Conservation (phyloP, 2,113 vertebrate genomes). For the Martes martes region DNA sequence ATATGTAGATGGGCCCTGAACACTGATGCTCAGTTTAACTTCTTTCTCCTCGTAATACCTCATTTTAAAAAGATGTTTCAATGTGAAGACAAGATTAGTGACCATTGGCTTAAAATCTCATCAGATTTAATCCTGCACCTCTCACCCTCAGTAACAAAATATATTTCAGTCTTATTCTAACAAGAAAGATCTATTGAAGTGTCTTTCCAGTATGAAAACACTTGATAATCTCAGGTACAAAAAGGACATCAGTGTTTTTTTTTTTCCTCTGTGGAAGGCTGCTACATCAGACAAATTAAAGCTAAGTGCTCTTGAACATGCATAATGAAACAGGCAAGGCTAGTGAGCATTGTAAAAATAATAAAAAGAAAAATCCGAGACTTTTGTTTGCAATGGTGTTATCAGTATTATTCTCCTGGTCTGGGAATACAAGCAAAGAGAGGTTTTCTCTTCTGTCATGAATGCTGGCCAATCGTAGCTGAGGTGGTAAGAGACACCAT, state of each 20-base stretch:
- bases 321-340: not conserved
- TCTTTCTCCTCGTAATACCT: not conserved
- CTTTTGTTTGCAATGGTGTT: not conserved
- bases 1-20: not conserved
- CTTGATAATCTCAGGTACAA: not conserved
- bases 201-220: not conserved
- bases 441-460: not conserved
- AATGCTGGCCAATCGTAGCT: not conserved
- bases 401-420: not conserved
- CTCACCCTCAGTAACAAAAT: not conserved
- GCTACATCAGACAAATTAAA: not conserved
- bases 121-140: not conserved
- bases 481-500: not conserved
- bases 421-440: not conserved
- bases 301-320: not conserved
- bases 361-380: not conserved
- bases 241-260: not conserved
- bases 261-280: not conserved
- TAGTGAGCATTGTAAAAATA: not conserved
- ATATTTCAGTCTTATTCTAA: not conserved
- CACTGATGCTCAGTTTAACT: not conserved
- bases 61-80: not conserved
- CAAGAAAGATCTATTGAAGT: slow-evolving; percentile 7
- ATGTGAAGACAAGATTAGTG: not conserved
- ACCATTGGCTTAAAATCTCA: not conserved